Percentiles rank a stretch among this genome's conserved stretches.
phyloP scores from a whole-genome alignment of 2,113 vertebrate genomes.

The Grammomys surdaster region DNA sequence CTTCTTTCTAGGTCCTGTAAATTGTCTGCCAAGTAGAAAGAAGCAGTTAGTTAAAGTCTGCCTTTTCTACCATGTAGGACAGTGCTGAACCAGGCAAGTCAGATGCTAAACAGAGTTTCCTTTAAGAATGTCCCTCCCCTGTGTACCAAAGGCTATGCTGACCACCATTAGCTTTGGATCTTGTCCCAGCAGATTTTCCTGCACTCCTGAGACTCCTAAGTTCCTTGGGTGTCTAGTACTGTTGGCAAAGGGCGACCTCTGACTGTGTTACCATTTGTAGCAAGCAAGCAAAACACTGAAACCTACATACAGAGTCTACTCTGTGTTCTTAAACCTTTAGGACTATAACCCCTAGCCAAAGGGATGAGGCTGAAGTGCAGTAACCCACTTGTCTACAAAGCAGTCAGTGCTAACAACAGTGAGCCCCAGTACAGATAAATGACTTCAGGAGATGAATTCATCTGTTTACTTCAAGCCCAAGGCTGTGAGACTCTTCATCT shows the following conservation, averaged over 20 bases:
- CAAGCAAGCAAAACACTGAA: neutral
- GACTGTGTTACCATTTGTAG: too few relatives aligned
- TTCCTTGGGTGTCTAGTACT: neutral
- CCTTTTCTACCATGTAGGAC: too few relatives aligned
- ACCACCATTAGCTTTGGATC: neutral
- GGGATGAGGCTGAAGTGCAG: neutral
- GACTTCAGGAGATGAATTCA: neutral
- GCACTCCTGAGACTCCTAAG: neutral
- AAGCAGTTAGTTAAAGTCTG: neutral
- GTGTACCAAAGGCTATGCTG: neutral
- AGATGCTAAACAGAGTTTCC: neutral
- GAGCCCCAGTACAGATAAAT: neutral
- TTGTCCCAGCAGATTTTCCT: neutral
- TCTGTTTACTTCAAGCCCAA: too few relatives aligned
- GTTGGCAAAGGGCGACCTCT: too few relatives aligned
- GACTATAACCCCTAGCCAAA: neutral
- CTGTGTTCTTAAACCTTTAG: neutral
- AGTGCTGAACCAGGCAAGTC: neutral
- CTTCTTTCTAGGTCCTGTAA: neutral
- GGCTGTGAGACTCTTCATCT: neutral
- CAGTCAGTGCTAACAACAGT: neutral
- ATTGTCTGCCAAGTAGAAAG: neutral
- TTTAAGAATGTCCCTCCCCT: neutral
- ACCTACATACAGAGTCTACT: neutral
- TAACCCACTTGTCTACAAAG: too few relatives aligned